Evolutionary conservation across 2,797 vertebrate species (phyloP), one percentile per base, ranked within the genome.

Genomic region (Rhyacichthys aspro): DNA sequence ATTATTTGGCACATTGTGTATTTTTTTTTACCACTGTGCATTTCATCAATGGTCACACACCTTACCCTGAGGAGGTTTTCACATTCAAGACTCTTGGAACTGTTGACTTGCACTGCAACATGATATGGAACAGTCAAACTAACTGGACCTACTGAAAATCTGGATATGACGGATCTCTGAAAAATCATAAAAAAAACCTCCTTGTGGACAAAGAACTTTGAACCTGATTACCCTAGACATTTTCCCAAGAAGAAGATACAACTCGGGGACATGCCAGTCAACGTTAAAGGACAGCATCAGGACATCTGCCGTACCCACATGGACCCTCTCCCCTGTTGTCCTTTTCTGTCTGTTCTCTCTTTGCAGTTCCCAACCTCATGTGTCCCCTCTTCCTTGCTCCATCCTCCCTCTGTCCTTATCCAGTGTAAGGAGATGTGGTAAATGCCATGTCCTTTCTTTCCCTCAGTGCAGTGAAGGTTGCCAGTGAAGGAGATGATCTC

Each of bases 381-480:
- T 72, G 18, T 53, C 55, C 28, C n/a, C 55, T 42, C 38, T 50
- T 34, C 28, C 28, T 11, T 15, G 5, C 47, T 23, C 44, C 18
- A 1, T n/a, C 41, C 44, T 44, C 56, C 38, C 3, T 65, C 67
- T 63, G 63, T 67, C 45, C 73, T 50, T 50, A 54, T 58, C 67
- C 61, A 66, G 75, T 69, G 9, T 74, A 34, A 72, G 82, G 63
- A 82, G 87, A 71, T 90, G 86, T 81, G 84, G 88, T 94, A 93
- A 95, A 94, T 86, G 39, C 87, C 85, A 28, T 94, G 79, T 94
- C 94, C 82, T 95, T 93, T 95, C 85, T 94, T 89, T 93, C 85
- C 89, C 90, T 93, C 90, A 97, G 96, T 94, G 93, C 94, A 92
- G 91, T 92, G 95, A 85, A 94, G 90, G 94, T 93, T 90, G 90